A percentile compares a stretch with the other conserved stretches of the same genome.
phyloP scores from a whole-genome alignment of 2,113 vertebrate genomes.

The Menidia beryllina region DNA sequence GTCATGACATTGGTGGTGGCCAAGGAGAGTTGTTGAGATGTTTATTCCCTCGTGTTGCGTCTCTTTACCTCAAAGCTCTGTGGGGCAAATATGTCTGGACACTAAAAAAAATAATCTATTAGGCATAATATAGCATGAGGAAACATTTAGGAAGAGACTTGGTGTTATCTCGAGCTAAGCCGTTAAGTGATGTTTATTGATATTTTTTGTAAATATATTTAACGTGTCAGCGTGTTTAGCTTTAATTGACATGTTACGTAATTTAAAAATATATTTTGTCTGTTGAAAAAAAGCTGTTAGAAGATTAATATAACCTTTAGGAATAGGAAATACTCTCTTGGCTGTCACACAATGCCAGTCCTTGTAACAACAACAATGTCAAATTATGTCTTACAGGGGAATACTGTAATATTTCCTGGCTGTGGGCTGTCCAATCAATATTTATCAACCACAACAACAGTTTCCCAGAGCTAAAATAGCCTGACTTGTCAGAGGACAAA shows the following conservation, averaged over 20 bases:
- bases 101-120: not conserved
- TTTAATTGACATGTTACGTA: not conserved
- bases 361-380: conserved; percentile 72
- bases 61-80: conserved; percentile 58
- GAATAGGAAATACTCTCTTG: conserved; percentile 64
- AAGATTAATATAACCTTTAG: conserved; percentile 53
- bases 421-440: conserved; percentile 75
- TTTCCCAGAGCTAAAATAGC: conserved; percentile 68
- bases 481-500: conserved; percentile 58
- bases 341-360: conserved; percentile 56
- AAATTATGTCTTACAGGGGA: conserved; percentile 66
- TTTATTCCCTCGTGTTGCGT: conserved; percentile 50
- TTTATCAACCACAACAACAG: conserved; percentile 68
- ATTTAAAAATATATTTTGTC: not conserved
- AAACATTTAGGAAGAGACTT: not conserved
- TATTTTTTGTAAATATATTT: not conserved
- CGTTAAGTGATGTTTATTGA: not conserved
- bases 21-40: conserved; percentile 72
- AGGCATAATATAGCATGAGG: not conserved
- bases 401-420: conserved; percentile 50
- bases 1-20: conserved; percentile 68
- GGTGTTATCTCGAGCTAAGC: not conserved
- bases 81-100: conserved; percentile 37
- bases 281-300: conserved; percentile 1
- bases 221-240: not conserved